Evolutionary conservation across 2,888 invertebrate species (phyloP).

Genomic region (Tachina grossa): DNA sequence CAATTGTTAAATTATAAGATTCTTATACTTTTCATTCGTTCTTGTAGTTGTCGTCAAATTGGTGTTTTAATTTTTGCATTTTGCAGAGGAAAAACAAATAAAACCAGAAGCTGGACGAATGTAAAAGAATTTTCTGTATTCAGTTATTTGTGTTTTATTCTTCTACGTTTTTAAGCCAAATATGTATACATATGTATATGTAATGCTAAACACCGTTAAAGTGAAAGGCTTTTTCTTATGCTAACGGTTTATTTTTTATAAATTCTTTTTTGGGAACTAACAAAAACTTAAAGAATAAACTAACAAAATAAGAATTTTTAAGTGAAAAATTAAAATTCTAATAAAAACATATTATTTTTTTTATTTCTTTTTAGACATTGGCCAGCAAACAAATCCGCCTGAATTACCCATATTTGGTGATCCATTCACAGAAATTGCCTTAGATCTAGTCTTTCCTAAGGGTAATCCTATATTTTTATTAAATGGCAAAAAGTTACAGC

Average conservation of each 20-base stretch:
- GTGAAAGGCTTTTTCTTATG: conserved; percentile 57
- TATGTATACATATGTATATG: neutral
- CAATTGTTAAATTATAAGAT: conserved; percentile 63
- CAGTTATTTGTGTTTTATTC: neutral
- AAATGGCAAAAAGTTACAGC: conserved; percentile 91
- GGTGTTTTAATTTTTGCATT: conserved; percentile 7
- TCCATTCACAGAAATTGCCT: conserved; percentile 89
- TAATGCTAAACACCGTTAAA: conserved; percentile 55
- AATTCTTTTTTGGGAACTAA: neutral
- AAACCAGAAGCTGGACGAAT: conserved; percentile 43
- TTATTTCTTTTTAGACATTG: conserved; percentile 86
- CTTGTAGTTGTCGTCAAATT: conserved; percentile 1
- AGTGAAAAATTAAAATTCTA: conserved; percentile 35
- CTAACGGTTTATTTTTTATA: conserved; percentile 21
- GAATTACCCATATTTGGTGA: conserved; percentile 93
- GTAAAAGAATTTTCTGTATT: neutral
- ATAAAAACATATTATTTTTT: conserved; percentile 30
- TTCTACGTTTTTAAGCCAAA: conserved; percentile 35
- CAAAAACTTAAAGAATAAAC: neutral
- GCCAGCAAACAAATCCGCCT: conserved; percentile 91
- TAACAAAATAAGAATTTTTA: neutral
- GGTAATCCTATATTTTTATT: conserved; percentile 90
- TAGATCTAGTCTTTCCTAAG: conserved; percentile 91
- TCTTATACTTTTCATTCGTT: conserved; percentile 33
- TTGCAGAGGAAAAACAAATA: conserved; percentile 4